Percentiles rank a stretch among this genome's conserved stretches.
Conservation (phyloP, 2,888 invertebrate genomes). For the Drosophila eohydei region DNA sequence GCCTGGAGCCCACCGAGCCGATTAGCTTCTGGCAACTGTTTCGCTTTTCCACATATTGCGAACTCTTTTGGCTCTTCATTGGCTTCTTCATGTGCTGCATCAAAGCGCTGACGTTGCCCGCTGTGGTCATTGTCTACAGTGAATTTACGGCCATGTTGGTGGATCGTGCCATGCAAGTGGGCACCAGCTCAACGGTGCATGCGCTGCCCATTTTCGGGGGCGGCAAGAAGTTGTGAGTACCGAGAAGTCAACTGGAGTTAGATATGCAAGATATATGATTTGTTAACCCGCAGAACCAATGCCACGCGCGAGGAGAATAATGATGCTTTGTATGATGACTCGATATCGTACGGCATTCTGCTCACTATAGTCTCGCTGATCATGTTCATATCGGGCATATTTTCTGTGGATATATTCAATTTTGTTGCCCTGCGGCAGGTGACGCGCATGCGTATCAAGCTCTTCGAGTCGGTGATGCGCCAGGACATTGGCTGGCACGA, state of each 20-base stretch:
- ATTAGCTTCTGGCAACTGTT: conserved; percentile 79
- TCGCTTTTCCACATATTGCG: conserved; percentile 88
- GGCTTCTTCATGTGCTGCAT: conserved; percentile 87
- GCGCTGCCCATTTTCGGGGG: conserved; percentile 88
- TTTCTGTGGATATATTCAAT: conserved; percentile 89
- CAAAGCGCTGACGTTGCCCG: conserved; percentile 88
- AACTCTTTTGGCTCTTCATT: conserved; percentile 86
- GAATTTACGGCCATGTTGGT: conserved; percentile 90
- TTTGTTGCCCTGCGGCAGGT: conserved; percentile 88
- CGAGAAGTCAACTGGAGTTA: background rate
- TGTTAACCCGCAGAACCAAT: conserved; percentile 84
- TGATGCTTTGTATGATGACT: conserved; percentile 88
- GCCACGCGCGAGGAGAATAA: conserved; percentile 87
- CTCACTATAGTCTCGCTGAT: conserved; percentile 86
- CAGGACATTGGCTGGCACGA: conserved; percentile 92
- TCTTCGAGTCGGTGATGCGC: conserved; percentile 88
- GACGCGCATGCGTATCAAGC: conserved; percentile 87
- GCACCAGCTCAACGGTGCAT: conserved; percentile 87
- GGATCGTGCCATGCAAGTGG: conserved; percentile 87
- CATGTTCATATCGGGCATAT: conserved; percentile 88
- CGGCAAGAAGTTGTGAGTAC: conserved; percentile 86
- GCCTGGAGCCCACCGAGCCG: conserved; percentile 72
- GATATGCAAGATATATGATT: background rate
- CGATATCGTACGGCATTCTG: conserved; percentile 88
- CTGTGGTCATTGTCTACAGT: conserved; percentile 90